Conservation (phyloP, 2,888 invertebrate genomes). For the Tridacna crocea region DNA sequence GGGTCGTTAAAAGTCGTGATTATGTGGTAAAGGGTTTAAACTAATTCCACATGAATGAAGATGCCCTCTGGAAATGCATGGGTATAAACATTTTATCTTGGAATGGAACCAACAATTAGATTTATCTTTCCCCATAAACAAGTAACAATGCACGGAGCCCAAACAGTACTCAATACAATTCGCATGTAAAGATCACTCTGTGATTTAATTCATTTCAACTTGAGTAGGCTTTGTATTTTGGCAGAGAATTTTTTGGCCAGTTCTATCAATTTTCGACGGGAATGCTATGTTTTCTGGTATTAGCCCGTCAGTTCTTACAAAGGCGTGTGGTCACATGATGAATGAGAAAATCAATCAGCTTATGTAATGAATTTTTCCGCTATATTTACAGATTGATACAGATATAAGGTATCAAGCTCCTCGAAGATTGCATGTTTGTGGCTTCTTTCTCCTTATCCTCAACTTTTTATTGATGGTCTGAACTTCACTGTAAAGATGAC, state of each 20-base stretch:
- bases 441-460: constrained; percentile 5
- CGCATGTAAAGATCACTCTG: constrained; percentile 16
- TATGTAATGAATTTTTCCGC: constrained; percentile 29
- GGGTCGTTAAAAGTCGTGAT: too few species aligned
- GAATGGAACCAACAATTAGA: constrained; percentile 12
- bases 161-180: constrained; percentile 10
- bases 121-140: constrained; percentile 6
- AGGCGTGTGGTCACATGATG: constrained; percentile 23
- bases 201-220: constrained; percentile 26
- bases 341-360: constrained; percentile 29
- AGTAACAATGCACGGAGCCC: background rate
- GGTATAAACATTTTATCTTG: constrained; percentile 12
- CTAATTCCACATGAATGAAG: constrained; percentile 14
- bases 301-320: constrained; percentile 21
- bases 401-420: constrained; percentile 11
- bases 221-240: constrained; percentile 16
- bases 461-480: too few species aligned
- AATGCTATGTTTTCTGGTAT: constrained; percentile 28
- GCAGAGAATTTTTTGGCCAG: constrained; percentile 26
- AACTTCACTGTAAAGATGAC: too few species aligned
- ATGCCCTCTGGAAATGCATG: constrained; percentile 16
- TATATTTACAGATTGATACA: constrained; percentile 33
- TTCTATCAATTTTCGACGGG: constrained; percentile 28
- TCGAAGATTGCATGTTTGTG: constrained; percentile 1
- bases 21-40: background rate